Base-by-base conservation (phyloP, 2,113 vertebrate genomes). In the Rhynchomys soricoides region DNA sequence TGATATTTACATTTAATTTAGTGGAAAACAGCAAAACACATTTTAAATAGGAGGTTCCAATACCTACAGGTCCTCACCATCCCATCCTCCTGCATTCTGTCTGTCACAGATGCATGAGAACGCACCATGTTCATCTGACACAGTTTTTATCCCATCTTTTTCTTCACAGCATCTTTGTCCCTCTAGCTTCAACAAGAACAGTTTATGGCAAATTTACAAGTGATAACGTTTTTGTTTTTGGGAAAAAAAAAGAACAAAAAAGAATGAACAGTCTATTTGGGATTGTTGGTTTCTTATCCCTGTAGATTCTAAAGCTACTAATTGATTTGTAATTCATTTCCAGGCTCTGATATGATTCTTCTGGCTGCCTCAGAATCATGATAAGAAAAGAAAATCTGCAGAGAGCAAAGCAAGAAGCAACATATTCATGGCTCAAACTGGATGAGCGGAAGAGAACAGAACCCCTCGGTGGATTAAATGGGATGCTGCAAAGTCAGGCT, bases 361-460 rank as follows among this genome's bases (percentile, higher is more conserved):
- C 40, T 91, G 91, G 68, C 40, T 89, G 78, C 40, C 74, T 96
- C 45, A 68, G 90, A 94, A 83, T 86, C 48, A 95, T 89, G 95
- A 97, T 96, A 95, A 97, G 89, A n/a, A n/a, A 86, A 94, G 73
- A 93, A 52, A 82, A 40, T 91, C 95, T 59, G 55, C 74, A 73
- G 62, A 85, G 73, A 95, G 48, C 86, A 96, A 96, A 97, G 86
- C 0, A 8, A 96, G 96, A 92, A 93, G 50, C 73, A 96, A 75
- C 92, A 85, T 90, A 97, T 96, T 96, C 96, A 97, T 89, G 90
- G 96, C 78, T 95, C 77, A 83, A 94, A 52, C 50, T 87, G 85
- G 82, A 90, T 95, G 95, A 94, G 96, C 83, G 92, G 95, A 96
- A 97, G 97, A 92, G 94, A 95, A 96, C 95, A 98, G 90, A 96